Base-by-base conservation (phyloP, 1,140 invertebrate genomes). In the Pectinophora gossypiella region DNA sequence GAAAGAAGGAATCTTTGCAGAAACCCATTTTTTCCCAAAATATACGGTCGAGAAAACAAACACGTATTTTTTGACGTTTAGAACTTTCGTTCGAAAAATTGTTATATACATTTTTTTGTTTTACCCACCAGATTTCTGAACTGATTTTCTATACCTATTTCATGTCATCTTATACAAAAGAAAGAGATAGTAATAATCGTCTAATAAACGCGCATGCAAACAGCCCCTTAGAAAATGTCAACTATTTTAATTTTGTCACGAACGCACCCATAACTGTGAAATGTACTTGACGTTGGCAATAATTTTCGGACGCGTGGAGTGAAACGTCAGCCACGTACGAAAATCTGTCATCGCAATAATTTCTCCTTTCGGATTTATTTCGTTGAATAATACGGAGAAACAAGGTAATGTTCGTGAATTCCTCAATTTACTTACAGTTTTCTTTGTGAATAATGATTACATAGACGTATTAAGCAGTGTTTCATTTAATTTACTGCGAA, bases 281-380 rank as follows among this genome's bases (percentile, higher is more conserved):
- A 27, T 19, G 36, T 59, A 50, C 56, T 64, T 45, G 44, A 35
- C 32, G 32, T 42, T 75, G 66, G 80, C 69, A 79, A 79, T 44
- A 27, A 61, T 68, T 66, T 64, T 64, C 42, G 68, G 60, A 78
- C 74, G 84, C 84, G 81, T 87, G 84, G 81, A 85, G 69, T 79
- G 81, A 84, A 86, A 85, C 73, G 81, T 85, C 81, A 84, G 84
- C 81, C 84, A 85, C 81, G 81, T 85, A 72, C 68, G 44, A 64
- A 56, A 50, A 57, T 51, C 66, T 75, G 71, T 82, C 76, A 78
- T 69, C 60, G 56, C 54, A 71, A 64, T 58, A 32, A 44, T 48
- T 49, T 50, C 42, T 46, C 15, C 20, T 45, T 45, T 45, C 32
- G 12, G 16, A 36, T 48, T 38, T 38, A 40, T 40, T 40, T 16